phyloP scores from a whole-genome alignment of 2,888 invertebrate species.

The Nephrotoma flavescens region DNA sequence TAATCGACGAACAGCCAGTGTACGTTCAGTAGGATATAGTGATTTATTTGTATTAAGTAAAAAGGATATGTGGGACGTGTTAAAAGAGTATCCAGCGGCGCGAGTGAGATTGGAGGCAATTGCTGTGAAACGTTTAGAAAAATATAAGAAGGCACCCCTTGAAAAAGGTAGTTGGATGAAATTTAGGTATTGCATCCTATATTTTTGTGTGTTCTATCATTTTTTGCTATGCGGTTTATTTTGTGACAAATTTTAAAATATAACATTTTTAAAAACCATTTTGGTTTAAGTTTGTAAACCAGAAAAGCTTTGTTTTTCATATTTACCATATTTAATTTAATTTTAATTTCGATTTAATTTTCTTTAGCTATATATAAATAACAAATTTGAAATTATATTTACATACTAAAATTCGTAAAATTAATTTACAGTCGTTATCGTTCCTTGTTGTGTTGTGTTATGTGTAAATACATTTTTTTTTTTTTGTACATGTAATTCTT shows the following conservation, averaged over 20 bases:
- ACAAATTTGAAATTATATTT: neutral
- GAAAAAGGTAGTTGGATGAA: slow-evolving; percentile 60
- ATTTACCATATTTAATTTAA: neutral
- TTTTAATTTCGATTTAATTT: neutral
- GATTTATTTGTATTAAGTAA: slow-evolving; percentile 97
- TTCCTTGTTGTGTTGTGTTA: neutral
- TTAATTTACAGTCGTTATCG: neutral
- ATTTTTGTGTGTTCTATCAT: neutral
- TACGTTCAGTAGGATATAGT: slow-evolving; percentile 95
- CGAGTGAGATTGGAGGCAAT: slow-evolving; percentile 91
- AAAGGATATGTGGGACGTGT: slow-evolving; percentile 99
- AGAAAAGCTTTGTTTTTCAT: neutral
- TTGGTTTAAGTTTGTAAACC: neutral
- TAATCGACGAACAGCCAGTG: slow-evolving; percentile 95
- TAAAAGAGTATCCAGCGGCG: slow-evolving; percentile 89
- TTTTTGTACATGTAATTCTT: neutral
- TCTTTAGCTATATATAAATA: neutral
- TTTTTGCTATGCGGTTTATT: neutral
- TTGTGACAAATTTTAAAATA: neutral
- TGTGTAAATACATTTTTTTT: neutral
- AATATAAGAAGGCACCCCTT: slow-evolving; percentile 87
- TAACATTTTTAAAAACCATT: neutral
- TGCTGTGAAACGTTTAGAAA: slow-evolving; percentile 92
- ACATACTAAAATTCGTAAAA: neutral
- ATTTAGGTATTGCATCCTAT: slow-evolving; percentile 8